phyloP scores from a whole-genome alignment of 2,797 vertebrate genomes.

The Parambassis ranga region DNA sequence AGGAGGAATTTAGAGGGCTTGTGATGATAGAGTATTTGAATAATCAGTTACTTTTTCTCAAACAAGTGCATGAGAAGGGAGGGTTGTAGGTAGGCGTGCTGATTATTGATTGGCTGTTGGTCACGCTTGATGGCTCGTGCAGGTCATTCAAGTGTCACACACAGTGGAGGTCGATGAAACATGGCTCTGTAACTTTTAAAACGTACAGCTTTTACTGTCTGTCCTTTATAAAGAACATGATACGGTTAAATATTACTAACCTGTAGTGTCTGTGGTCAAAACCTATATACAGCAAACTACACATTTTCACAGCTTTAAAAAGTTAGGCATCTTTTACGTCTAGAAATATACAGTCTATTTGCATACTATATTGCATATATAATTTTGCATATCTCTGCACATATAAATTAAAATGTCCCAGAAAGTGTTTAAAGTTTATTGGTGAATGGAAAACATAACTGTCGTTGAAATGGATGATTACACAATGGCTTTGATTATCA shows the following conservation, averaged over 20 bases:
- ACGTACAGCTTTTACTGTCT: not conserved
- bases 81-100: not conserved
- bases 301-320: too few species aligned
- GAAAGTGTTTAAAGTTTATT: not conserved
- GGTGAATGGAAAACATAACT: not conserved
- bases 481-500: not conserved
- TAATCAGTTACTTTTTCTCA: too few species aligned
- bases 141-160: conserved; percentile 5
- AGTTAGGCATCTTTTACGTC: too few species aligned
- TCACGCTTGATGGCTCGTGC: not conserved
- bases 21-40: too few species aligned
- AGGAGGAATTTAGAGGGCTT: too few species aligned
- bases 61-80: not conserved
- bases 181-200: not conserved
- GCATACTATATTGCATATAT: too few species aligned
- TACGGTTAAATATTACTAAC: not conserved
- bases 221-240: not conserved
- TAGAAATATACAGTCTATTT: too few species aligned
- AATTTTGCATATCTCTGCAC: not conserved
- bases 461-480: not conserved
- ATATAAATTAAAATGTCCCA: not conserved
- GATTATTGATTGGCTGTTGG: conserved; percentile 1
- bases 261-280: too few species aligned
- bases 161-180: not conserved
- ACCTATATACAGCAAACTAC: too few species aligned